These are phyloP conservation scores for Laothoe populi DNA, from an alignment of 2,888 invertebrate genomes.

Conservation along the genomic window DNA sequence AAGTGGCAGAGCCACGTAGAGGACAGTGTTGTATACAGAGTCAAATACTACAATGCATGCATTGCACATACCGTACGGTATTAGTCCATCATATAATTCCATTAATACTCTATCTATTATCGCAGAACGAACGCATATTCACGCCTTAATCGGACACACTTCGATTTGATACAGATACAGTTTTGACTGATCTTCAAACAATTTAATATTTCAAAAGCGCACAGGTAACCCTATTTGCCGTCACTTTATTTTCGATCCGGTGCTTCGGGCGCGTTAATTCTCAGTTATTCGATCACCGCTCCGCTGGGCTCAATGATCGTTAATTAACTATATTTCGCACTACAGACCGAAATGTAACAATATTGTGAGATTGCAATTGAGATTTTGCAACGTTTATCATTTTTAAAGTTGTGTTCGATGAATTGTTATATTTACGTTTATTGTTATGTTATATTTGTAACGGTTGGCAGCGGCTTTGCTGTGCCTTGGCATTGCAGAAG, in stretches of 20 bases:
- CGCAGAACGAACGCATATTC: background rate
- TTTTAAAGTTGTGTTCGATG: background rate
- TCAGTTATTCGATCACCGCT: constrained; percentile 51
- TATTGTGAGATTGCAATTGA: constrained; percentile 19
- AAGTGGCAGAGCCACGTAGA: no score
- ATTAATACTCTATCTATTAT: background rate
- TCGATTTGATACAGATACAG: constrained; percentile 17
- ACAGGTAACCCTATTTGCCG: constrained; percentile 36
- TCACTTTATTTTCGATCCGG: constrained; percentile 38
- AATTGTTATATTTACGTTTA: background rate
- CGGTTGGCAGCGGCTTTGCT: no score
- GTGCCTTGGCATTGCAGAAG: no score
- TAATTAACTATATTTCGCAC: constrained; percentile 56
- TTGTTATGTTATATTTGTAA: no score
- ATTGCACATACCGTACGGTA: background rate
- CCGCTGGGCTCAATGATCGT: constrained; percentile 48
- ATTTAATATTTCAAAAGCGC: constrained; percentile 23
- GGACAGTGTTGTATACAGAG: no score
- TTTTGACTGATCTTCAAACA: constrained; percentile 6
- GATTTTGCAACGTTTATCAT: constrained; percentile 8
- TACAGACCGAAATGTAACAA: constrained; percentile 38
- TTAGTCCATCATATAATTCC: background rate
- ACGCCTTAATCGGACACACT: constrained; percentile 1
- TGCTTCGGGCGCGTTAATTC: constrained; percentile 49
- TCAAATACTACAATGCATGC: no score